These are phyloP conservation scores for Drosophila busckii DNA, from an alignment of 1,140 invertebrate genomes.

Conservation along the genomic window DNA sequence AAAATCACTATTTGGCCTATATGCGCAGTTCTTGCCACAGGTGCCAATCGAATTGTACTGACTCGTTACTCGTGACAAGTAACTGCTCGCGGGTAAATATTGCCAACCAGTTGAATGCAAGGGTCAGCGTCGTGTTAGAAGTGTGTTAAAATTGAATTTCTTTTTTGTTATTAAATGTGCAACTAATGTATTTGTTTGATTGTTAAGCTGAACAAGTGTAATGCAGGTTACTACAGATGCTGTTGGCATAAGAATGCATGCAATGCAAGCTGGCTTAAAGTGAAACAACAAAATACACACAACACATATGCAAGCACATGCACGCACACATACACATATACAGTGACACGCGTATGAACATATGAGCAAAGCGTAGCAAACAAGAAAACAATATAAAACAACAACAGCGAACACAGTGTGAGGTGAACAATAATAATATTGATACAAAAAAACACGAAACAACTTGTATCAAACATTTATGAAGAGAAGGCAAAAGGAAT, in stretches of 20 bases:
- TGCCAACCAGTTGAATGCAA: constrained; percentile 63
- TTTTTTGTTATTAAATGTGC: constrained; percentile 45
- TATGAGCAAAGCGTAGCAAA: constrained; percentile 17
- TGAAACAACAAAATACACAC: constrained; percentile 26
- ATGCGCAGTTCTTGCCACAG: no score
- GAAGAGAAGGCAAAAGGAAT: background rate
- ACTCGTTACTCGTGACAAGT: no score
- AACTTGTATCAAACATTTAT: constrained; percentile 2
- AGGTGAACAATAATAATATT: constrained; percentile 44
- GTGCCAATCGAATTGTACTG: no score
- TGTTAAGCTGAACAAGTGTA: background rate
- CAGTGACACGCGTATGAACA: constrained; percentile 28
- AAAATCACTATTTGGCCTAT: no score
- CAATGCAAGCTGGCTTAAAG: background rate
- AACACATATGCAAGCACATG: constrained; percentile 5
- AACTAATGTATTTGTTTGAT: constrained; percentile 10
- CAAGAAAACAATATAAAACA: constrained; percentile 14
- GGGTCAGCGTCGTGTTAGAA: constrained; percentile 38
- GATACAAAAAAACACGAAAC: constrained; percentile 38
- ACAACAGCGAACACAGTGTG: constrained; percentile 11
- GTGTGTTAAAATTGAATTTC: constrained; percentile 42
- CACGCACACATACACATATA: constrained; percentile 25
- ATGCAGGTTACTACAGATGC: background rate
- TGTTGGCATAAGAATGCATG: constrained; percentile 27
- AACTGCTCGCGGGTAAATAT: no score